These are phyloP conservation scores for Ceuthmochares aereus DNA, from an alignment of 2,113 vertebrate genomes.

Conservation along the genomic window DNA sequence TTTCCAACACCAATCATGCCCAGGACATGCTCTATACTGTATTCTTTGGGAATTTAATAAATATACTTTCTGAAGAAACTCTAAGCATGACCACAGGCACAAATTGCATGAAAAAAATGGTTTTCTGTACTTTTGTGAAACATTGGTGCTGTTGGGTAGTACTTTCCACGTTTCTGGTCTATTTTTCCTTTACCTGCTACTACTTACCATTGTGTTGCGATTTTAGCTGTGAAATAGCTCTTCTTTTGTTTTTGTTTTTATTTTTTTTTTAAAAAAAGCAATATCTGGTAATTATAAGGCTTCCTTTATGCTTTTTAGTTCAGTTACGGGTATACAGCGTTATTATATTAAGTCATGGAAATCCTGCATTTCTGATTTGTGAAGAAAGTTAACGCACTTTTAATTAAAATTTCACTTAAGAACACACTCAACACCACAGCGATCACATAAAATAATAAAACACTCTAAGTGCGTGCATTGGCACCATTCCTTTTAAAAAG, in stretches of 20 bases:
- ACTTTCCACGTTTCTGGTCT: neutral
- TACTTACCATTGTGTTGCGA: neutral
- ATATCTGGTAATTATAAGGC: neutral
- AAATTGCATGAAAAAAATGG: neutral
- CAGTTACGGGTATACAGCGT: neutral
- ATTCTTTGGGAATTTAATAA: neutral
- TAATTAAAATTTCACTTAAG: neutral
- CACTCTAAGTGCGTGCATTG: neutral
- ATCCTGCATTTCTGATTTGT: neutral
- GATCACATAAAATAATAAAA: neutral
- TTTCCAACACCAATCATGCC: neutral
- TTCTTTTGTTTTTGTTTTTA: too few relatives aligned
- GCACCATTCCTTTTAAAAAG: neutral
- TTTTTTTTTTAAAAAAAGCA: neutral
- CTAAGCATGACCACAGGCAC: slow-evolving; percentile 22
- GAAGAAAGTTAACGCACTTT: neutral
- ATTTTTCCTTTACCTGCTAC: neutral
- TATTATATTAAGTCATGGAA: neutral
- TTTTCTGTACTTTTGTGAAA: slow-evolving; percentile 5
- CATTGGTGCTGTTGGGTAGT: slow-evolving; percentile 11
- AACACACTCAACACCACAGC: neutral
- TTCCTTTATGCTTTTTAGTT: neutral
- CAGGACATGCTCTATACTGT: neutral
- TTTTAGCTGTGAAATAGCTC: neutral
- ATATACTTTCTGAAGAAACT: neutral